Base-by-base conservation (phyloP, 2,888 invertebrate species). In the Phaedon cochleariae region DNA sequence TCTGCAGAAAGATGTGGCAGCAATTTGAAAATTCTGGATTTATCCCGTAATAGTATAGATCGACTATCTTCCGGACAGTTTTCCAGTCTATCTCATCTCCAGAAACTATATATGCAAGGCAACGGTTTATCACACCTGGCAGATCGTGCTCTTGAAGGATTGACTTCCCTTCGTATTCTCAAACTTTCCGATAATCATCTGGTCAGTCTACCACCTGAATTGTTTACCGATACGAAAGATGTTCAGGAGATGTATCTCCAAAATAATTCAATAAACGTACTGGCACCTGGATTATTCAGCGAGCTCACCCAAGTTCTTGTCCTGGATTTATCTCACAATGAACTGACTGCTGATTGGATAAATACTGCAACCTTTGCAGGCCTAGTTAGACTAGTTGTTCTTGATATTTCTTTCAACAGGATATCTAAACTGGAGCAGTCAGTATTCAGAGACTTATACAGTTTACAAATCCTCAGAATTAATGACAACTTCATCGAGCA, bases 141-240 rank as follows among this genome's bases (percentile, higher is more conserved):
- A 57, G 93, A 93, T 81, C 87, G 92, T 74, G 92, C 93, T 6
- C 86, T 95, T 69, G 90, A 92, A 81, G 92, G 93, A 22, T 85
- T 95, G 59, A 86, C 87, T 59, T 88, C 91, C 29, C 83, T 95
- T 70, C 89, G 89, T 71, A 88, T 92, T 58, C 85, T 96, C 63
- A 90, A 92, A 81, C 86, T 95, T 64, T 90, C 93, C 58, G 91
- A 93, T 82, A 96, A 96, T 83, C 89, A 90, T 74, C 87, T 96
- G 70, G 89, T 89, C 66, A 92, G 90, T 79, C 85, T 95, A 70
- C 94, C 95, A 20, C 92, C 93, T 1, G 92, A 93, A 81, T 85
- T 95, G 60, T 93, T 95, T 81, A 86, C 90, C 76, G 93, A 93
- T 78, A 89, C 92, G 37, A 87, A 90, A 75, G 91, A 92, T 71